Evolutionary conservation across 2,113 vertebrate genomes (phyloP).

Genomic region (Piaya cayana): DNA sequence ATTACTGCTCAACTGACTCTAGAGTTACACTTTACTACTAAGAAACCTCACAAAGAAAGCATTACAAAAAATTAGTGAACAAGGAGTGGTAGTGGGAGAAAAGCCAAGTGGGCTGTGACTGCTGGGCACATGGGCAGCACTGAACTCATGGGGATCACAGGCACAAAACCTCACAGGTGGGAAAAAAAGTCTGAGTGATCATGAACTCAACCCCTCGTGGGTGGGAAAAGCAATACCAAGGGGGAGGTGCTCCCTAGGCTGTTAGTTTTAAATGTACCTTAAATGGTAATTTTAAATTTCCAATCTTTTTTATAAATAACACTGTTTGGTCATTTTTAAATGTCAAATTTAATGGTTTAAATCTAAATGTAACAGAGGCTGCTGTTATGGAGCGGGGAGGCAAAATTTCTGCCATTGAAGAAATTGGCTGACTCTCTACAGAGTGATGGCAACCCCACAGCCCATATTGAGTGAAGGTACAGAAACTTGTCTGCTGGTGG

Average conservation of each 20-base stretch:
- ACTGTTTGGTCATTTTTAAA: background rate
- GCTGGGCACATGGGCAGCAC: fast-evolving
- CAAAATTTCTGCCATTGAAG: fast-evolving
- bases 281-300: too few species aligned
- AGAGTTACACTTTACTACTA: background rate
- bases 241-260: background rate
- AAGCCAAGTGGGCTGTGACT: fast-evolving
- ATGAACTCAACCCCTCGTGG: too few species aligned
- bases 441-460: fast-evolving
- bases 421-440: background rate
- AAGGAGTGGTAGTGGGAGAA: background rate
- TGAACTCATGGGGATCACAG: fast-evolving
- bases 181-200: background rate
- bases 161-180: fast-evolving
- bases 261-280: background rate
- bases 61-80: background rate
- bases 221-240: background rate
- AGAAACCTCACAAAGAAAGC: fast-evolving
- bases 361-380: background rate
- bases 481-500: background rate
- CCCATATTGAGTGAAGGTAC: fast-evolving
- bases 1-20: conserved; percentile 26
- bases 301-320: too few species aligned
- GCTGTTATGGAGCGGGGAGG: background rate
- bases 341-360: background rate